These are phyloP conservation scores for Scopus umbretta DNA, from an alignment of 2,113 vertebrate species.

Conservation along the genomic window DNA sequence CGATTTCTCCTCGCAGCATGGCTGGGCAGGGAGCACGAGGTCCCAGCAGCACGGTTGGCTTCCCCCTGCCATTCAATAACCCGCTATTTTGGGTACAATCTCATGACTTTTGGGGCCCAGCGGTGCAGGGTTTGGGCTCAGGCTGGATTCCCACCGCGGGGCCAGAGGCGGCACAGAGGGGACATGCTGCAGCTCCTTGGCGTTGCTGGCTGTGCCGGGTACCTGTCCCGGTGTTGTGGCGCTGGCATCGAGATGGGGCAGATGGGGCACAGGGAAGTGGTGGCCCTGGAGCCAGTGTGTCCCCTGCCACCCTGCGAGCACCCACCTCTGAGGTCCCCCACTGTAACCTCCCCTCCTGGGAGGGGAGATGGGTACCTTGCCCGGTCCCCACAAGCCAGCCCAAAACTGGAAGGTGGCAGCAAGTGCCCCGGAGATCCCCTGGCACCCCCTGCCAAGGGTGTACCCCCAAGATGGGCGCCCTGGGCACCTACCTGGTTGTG, in stretches of 20 bases:
- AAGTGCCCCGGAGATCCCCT: background rate
- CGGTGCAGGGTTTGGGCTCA: too few relatives aligned
- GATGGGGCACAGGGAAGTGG: background rate
- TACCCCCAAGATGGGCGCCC: background rate
- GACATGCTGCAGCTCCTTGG: background rate
- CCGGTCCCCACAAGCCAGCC: background rate
- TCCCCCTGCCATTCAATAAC: accelerated
- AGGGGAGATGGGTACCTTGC: background rate
- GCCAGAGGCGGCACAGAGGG: background rate
- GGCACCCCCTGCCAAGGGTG: background rate
- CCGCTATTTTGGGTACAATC: background rate
- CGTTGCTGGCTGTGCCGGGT: accelerated
- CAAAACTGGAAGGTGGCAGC: background rate
- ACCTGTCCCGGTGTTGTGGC: accelerated
- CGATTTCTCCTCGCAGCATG: accelerated
- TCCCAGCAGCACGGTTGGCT: background rate
- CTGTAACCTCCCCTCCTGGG: too few relatives aligned
- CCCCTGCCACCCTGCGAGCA: background rate
- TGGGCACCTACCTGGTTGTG: slow-evolving; percentile 9
- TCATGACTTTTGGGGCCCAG: background rate
- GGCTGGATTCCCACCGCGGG: background rate
- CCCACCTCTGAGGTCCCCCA: background rate
- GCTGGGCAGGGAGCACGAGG: background rate
- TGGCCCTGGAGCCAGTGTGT: background rate
- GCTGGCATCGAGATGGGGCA: background rate